Percentiles rank a stretch among this genome's conserved stretches.
phyloP scores from a whole-genome alignment of 2,797 vertebrate species.

The Artibeus jamaicensis region DNA sequence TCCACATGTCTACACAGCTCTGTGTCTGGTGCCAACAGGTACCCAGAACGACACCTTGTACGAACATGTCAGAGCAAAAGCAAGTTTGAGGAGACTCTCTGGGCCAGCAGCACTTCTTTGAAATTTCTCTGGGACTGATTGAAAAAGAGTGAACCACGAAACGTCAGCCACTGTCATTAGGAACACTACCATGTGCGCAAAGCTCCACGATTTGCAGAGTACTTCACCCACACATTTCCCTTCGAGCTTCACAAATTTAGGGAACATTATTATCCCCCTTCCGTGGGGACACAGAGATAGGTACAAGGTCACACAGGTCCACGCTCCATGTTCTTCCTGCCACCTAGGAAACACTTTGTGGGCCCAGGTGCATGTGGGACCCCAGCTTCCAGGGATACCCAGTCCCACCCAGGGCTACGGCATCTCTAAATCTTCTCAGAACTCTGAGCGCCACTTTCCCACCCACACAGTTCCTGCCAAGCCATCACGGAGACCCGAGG shows the following conservation, averaged over 20 bases:
- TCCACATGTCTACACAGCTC: neutral
- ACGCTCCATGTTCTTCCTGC: neutral
- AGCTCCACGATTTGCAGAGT: neutral
- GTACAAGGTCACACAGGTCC: fast-evolving
- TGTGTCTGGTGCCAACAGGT: neutral
- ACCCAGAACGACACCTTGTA: neutral
- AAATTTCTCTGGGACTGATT: neutral
- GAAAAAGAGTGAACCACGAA: neutral
- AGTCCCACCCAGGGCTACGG: neutral
- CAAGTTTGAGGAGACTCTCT: neutral
- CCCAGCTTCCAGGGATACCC: neutral
- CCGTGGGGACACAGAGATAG: neutral
- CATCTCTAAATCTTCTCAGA: neutral
- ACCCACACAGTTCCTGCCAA: neutral
- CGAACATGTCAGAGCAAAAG: neutral
- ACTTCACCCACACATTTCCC: neutral
- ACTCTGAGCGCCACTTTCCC: neutral
- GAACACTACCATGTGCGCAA: fast-evolving
- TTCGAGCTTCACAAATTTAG: neutral
- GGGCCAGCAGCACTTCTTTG: neutral
- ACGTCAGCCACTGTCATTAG: neutral
- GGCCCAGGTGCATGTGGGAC: fast-evolving
- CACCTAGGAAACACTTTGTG: no score
- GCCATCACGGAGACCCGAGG: neutral
- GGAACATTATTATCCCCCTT: neutral